Evolutionary conservation across 2,888 invertebrate species (phyloP).

Genomic region (Nephrocerus scutellatus): DNA sequence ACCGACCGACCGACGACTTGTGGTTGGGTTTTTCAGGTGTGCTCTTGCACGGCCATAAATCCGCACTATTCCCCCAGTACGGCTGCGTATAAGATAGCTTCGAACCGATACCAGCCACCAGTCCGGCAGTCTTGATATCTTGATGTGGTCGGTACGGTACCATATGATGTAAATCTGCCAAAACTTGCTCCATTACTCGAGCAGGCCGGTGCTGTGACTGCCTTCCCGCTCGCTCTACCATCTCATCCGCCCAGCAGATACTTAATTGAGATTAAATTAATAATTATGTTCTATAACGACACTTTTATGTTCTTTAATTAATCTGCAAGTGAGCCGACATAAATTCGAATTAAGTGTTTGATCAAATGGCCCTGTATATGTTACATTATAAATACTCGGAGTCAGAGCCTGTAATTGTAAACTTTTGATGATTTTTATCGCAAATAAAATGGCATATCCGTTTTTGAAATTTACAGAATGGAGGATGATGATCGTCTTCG

Average conservation of each 20-base stretch:
- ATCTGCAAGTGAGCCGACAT: slow-evolving; percentile 27
- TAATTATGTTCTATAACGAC: slow-evolving; percentile 45
- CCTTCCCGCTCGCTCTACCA: no score
- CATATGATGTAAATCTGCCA: no score
- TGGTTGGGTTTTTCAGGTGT: neutral
- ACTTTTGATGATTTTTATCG: slow-evolving; percentile 23
- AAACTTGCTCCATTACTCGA: no score
- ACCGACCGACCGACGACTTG: slow-evolving; percentile 4
- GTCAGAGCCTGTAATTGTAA: slow-evolving; percentile 18
- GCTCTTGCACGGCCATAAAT: neutral
- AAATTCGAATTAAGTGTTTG: slow-evolving; percentile 26
- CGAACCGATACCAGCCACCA: no score
- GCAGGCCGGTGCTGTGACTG: no score
- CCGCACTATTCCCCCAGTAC: slow-evolving; percentile 9
- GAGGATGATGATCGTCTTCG: neutral
- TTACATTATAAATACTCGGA: neutral
- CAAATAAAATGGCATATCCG: no score
- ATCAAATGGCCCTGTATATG: slow-evolving; percentile 9
- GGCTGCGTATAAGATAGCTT: no score
- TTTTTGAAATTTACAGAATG: slow-evolving; percentile 4
- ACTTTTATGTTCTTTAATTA: slow-evolving; percentile 47
- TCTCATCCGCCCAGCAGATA: slow-evolving; percentile 17
- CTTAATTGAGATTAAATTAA: slow-evolving; percentile 47
- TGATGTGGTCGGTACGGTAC: no score
- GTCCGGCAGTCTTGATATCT: no score